Evolutionary conservation across 2,113 vertebrate genomes (phyloP).

Genomic region (Corythornis vintsioides): DNA sequence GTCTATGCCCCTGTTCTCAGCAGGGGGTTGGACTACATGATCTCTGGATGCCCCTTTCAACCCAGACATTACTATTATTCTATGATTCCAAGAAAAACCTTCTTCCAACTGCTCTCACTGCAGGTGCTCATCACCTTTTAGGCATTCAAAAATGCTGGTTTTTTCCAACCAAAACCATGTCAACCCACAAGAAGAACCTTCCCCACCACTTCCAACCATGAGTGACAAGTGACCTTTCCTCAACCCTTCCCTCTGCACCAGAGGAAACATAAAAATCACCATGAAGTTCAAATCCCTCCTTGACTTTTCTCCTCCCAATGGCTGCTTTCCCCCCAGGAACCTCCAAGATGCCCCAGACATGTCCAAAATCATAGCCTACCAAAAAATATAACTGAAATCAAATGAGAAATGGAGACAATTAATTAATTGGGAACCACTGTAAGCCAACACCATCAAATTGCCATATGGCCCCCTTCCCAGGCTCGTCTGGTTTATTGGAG

Average conservation of each 20-base stretch:
- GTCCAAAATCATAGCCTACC: background rate
- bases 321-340: background rate
- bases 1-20: no score
- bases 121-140: background rate
- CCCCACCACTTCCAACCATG: rapidly evolving
- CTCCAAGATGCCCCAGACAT: background rate
- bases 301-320: rapidly evolving
- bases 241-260: background rate
- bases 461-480: rapidly evolving
- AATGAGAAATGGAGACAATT: rapidly evolving
- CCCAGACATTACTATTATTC: no score
- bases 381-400: background rate
- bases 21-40: no score
- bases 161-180: background rate
- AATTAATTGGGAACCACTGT: rapidly evolving
- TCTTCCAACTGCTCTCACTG: background rate
- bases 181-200: background rate
- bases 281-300: rapidly evolving
- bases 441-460: background rate
- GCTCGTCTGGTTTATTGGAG: rapidly evolving
- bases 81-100: background rate
- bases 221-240: background rate
- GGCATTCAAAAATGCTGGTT: background rate
- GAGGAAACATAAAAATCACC: background rate
- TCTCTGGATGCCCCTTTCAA: no score